phyloP scores from a whole-genome alignment of 2,797 vertebrate genomes.

The Leptatherina wallacei region DNA sequence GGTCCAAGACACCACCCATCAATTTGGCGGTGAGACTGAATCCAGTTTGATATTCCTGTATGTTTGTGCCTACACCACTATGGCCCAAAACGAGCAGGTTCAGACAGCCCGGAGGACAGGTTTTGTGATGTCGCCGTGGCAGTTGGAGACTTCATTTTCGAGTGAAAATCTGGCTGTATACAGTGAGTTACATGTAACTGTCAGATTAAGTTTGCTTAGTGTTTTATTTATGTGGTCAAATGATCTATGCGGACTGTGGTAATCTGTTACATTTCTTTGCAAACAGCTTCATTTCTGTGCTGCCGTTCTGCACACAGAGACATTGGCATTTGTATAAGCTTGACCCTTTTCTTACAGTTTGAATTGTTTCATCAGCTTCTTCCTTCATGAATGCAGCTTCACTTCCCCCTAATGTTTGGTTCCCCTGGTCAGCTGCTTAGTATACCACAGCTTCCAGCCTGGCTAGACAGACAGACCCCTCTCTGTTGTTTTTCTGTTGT shows the following conservation, averaged over 20 bases:
- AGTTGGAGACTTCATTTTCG: constrained; percentile 73
- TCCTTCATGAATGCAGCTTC: constrained; percentile 58
- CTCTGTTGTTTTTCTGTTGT: constrained; percentile 83
- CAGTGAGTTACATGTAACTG: constrained; percentile 43
- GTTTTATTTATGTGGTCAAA: constrained; percentile 41
- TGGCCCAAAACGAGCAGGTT: constrained; percentile 80
- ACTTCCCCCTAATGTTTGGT: constrained; percentile 72
- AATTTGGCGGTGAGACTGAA: constrained; percentile 85
- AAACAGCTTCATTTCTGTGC: constrained; percentile 3
- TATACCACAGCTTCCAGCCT: constrained; percentile 74
- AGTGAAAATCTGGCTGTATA: constrained; percentile 61
- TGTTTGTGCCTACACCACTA: constrained; percentile 80
- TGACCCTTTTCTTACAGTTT: constrained; percentile 32
- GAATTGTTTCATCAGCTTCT: constrained; percentile 50
- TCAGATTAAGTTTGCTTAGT: constrained; percentile 48
- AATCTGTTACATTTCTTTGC: constrained; percentile 25
- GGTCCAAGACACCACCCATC: constrained; percentile 85
- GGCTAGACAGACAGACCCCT: constrained; percentile 77
- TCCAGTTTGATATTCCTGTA: constrained; percentile 85
- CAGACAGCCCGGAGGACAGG: constrained; percentile 73
- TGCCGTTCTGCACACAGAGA: not conserved
- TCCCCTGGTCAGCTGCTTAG: constrained; percentile 79
- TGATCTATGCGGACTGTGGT: no score
- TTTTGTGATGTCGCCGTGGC: constrained; percentile 80
- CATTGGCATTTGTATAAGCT: constrained; percentile 14